These are phyloP conservation scores for Trichogramma pretiosum DNA, from an alignment of 1,140 invertebrate genomes.

Conservation along the genomic window DNA sequence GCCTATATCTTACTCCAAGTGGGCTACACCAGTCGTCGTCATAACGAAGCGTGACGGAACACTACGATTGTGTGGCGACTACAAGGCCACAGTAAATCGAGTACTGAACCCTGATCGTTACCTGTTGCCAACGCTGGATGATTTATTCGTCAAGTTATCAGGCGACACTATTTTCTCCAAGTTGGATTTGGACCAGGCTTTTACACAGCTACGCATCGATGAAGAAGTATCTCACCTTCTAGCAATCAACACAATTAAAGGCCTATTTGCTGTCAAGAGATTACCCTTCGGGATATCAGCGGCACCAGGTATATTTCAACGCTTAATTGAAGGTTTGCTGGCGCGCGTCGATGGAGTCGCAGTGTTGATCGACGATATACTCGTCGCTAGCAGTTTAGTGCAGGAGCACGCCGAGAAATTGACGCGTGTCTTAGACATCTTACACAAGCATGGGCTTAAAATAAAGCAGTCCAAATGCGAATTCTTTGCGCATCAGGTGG, in stretches of 20 bases:
- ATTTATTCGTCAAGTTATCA: constrained; percentile 31
- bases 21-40: constrained; percentile 19
- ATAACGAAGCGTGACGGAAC: constrained; percentile 4
- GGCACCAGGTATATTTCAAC: constrained; percentile 39
- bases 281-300: constrained; percentile 43
- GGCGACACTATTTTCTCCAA: constrained; percentile 28
- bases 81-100: constrained; percentile 36
- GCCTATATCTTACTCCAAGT: constrained; percentile 15
- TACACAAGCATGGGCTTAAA: constrained; percentile 4
- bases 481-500: neutral
- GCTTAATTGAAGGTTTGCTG: constrained; percentile 30
- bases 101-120: constrained; percentile 25
- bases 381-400: constrained; percentile 22
- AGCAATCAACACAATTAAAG: constrained; percentile 34
- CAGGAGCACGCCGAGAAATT: constrained; percentile 19
- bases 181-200: constrained; percentile 13
- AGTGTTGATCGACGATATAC: constrained; percentile 33
- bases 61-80: constrained; percentile 30
- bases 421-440: neutral
- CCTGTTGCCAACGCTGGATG: constrained; percentile 28
- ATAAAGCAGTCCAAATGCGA: neutral
- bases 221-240: constrained; percentile 25
- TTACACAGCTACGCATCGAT: constrained; percentile 29
- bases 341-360: constrained; percentile 25
- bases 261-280: constrained; percentile 41